A percentile compares a stretch with the other conserved stretches of the same genome.
These are phyloP conservation scores for Rhizoglyphus robini DNA, from an alignment of 1,140 invertebrate species.

Conservation along the genomic window DNA sequence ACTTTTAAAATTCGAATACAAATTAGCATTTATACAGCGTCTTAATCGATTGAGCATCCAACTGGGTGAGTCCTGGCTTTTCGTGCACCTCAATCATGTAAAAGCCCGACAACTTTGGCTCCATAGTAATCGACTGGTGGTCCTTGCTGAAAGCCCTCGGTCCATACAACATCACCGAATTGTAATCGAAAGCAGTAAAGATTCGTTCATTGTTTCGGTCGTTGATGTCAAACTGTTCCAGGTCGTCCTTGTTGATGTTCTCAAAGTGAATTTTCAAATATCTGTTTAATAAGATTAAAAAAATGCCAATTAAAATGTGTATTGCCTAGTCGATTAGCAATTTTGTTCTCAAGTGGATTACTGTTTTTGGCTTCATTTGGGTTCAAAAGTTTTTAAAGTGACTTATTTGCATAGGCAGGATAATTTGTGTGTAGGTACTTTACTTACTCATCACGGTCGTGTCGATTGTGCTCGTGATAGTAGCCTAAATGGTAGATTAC, in stretches of 20 bases:
- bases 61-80: constrained; percentile 29
- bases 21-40: constrained; percentile 33
- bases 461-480: constrained; percentile 35
- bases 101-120: constrained; percentile 24
- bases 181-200: constrained; percentile 31
- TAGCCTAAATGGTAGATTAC: constrained; percentile 34
- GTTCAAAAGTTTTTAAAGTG: too few species aligned
- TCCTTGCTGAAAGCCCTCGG: constrained; percentile 32
- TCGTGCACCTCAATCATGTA: constrained; percentile 30
- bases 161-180: constrained; percentile 35
- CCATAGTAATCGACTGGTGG: constrained; percentile 29
- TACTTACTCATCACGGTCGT: constrained; percentile 32
- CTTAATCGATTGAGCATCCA: constrained; percentile 30
- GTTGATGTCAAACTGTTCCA: constrained; percentile 26
- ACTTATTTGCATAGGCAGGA: too few species aligned
- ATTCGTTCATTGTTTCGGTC: constrained; percentile 23
- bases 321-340: too few species aligned
- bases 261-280: constrained; percentile 31
- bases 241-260: constrained; percentile 31
- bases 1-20: too few species aligned
- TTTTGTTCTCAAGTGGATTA: too few species aligned
- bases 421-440: too few species aligned
- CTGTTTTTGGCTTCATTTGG: too few species aligned
- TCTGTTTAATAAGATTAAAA: background rate
- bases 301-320: background rate